A percentile compares a stretch with the other conserved stretches of the same genome.
Evolutionary conservation across 2,797 vertebrate genomes (phyloP).

Genomic region (Sebastes miniatus): DNA sequence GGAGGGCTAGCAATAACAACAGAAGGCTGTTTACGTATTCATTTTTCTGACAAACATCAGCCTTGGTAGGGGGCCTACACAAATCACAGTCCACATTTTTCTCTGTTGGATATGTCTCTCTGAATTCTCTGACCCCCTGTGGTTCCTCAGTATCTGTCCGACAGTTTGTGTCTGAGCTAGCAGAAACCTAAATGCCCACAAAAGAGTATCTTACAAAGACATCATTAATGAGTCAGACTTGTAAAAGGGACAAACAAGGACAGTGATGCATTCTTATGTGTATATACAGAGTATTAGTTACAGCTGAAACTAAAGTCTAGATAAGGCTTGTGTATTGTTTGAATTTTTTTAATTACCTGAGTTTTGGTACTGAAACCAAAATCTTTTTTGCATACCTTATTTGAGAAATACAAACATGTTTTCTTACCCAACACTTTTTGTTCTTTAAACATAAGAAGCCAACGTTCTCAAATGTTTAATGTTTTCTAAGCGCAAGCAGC

Average conservation of each 20-base stretch:
- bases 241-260: not conserved
- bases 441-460: no score
- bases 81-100: constrained; percentile 26
- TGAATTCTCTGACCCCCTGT: constrained; percentile 13
- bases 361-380: not conserved
- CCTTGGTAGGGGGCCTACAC: not conserved
- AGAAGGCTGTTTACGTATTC: constrained; percentile 27
- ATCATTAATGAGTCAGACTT: not conserved
- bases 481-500: not conserved
- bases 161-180: constrained; percentile 20
- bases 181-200: not conserved
- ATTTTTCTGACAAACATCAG: constrained; percentile 42
- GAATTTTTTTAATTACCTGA: not conserved
- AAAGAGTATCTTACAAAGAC: not conserved
- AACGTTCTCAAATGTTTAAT: not conserved
- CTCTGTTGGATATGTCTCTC: constrained; percentile 6
- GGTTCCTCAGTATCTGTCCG: constrained; percentile 12
- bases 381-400: not conserved
- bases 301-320: not conserved
- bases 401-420: not conserved
- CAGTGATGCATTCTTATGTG: not conserved
- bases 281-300: not conserved
- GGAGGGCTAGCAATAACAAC: constrained; percentile 3
- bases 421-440: no score
- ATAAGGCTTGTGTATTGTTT: not conserved